A percentile compares a stretch with the other conserved stretches of the same genome.
These are phyloP conservation scores for Blomia tropicalis DNA, from an alignment of 2,888 invertebrate genomes.

Conservation along the genomic window DNA sequence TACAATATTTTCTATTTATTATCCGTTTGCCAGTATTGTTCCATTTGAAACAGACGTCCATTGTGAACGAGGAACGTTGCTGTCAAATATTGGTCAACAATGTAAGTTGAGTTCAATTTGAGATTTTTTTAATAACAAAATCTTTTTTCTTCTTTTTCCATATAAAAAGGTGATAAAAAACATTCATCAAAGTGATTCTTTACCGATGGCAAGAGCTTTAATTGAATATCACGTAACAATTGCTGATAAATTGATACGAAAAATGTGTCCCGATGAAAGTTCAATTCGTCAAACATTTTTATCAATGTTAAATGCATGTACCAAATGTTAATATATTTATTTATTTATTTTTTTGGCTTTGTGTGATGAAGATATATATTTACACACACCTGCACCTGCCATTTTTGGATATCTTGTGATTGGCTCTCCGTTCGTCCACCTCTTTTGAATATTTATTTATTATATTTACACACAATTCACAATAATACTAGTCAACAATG, in stretches of 20 bases:
- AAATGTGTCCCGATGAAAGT: background rate
- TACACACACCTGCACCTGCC: too few relatives aligned
- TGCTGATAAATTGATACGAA: background rate
- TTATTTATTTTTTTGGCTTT: too few relatives aligned
- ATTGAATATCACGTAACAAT: background rate
- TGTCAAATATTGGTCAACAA: background rate
- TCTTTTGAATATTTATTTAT: too few relatives aligned
- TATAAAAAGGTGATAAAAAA: background rate
- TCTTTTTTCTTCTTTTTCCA: too few relatives aligned
- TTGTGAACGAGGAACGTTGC: background rate
- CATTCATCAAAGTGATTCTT: background rate
- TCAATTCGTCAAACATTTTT: background rate
- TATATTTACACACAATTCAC: too few relatives aligned
- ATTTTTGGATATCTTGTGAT: too few relatives aligned
- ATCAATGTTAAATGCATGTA: background rate
- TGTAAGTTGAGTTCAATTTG: background rate
- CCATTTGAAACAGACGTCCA: background rate
- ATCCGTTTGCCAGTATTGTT: slow-evolving; percentile 6
- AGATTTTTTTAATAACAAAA: too few relatives aligned
- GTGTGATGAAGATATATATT: too few relatives aligned
- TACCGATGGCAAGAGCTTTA: background rate
- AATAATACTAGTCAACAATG: too few relatives aligned
- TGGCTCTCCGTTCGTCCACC: too few relatives aligned
- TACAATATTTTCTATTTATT: background rate
- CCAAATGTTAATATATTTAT: too few relatives aligned